phyloP scores from a whole-genome alignment of 2,113 vertebrate species.

The Cyanoramphus novaezelandiae region DNA sequence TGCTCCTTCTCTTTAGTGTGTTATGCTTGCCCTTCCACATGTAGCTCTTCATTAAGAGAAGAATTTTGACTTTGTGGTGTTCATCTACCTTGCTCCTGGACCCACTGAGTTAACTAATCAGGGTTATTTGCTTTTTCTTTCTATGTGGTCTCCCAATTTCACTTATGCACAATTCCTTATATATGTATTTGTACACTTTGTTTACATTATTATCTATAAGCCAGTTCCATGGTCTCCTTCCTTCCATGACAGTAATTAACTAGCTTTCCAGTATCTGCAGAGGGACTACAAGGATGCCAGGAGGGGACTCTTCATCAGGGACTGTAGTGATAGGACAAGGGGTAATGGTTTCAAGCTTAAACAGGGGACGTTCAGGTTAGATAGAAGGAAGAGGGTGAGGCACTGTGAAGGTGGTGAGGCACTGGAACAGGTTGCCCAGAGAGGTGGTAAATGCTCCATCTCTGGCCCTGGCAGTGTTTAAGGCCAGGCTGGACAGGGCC shows the following conservation, averaged over 20 bases:
- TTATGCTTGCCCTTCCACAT: not conserved
- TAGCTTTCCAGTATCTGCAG: not conserved
- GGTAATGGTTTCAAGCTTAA: not conserved
- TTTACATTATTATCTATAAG: accelerated
- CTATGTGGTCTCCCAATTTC: not conserved
- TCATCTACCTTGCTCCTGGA: not conserved
- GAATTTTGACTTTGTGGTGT: not conserved
- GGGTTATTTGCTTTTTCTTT: not conserved
- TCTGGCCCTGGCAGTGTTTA: too few species aligned
- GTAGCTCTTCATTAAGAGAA: not conserved
- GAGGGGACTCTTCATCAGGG: not conserved
- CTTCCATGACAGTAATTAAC: not conserved
- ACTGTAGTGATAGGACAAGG: not conserved
- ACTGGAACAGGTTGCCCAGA: too few species aligned
- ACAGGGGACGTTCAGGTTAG: not conserved
- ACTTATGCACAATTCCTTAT: not conserved
- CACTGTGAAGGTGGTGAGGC: too few species aligned
- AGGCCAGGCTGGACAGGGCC: too few species aligned
- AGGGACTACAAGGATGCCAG: not conserved
- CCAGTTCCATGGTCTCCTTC: not conserved
- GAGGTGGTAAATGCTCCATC: too few species aligned
- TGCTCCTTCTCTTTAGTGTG: not conserved
- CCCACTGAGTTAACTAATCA: not conserved
- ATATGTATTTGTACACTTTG: not conserved
- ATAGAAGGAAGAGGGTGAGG: not conserved